Evolutionary conservation across 2,113 vertebrate species (phyloP).

Genomic region (Nibea albiflora): DNA sequence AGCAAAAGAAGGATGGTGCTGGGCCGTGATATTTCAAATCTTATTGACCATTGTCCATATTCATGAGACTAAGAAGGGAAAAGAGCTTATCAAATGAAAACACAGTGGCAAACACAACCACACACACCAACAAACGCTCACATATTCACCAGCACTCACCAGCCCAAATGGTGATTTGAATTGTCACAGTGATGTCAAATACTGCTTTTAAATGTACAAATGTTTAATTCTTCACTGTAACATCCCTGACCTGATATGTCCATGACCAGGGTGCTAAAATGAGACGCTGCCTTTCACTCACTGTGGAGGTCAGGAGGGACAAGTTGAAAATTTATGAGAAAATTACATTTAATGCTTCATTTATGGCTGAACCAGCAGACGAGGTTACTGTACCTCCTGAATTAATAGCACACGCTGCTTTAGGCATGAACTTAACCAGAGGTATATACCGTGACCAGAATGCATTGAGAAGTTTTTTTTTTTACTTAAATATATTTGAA

Average conservation of each 20-base stretch:
- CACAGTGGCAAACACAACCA: neutral
- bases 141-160: neutral
- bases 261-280: neutral
- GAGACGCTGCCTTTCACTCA: conserved; percentile 10
- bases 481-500: neutral
- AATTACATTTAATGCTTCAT: conserved; percentile 30
- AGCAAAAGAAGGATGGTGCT: conserved; percentile 17
- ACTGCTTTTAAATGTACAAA: neutral
- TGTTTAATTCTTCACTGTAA: neutral
- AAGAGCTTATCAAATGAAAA: conserved; percentile 12
- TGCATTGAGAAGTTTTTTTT: neutral
- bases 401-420: neutral
- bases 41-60: conserved; percentile 11
- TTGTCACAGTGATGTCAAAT: conserved; percentile 7
- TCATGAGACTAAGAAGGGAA: neutral
- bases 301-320: conserved; percentile 1
- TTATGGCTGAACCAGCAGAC: conserved; percentile 4
- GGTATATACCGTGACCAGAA: neutral
- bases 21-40: conserved; percentile 7
- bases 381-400: conserved; percentile 14
- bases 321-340: conserved; percentile 28
- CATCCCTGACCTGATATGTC: neutral
- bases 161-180: neutral
- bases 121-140: neutral
- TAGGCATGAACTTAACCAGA: neutral